Evolutionary conservation across 2,888 invertebrate genomes (phyloP).

Genomic region (Habrosyne pyritoides): DNA sequence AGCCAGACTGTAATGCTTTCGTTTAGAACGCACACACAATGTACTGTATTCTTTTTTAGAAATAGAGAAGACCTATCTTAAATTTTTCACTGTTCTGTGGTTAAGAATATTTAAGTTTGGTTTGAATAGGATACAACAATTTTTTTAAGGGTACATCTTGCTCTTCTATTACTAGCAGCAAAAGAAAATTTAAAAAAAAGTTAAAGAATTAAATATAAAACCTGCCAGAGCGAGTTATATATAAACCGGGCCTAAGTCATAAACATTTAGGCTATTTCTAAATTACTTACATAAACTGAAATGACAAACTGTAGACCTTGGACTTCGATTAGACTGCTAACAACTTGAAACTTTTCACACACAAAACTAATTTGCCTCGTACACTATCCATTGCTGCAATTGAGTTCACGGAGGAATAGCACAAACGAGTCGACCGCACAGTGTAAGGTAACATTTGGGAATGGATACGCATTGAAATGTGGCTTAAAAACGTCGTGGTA

Average conservation of each 20-base stretch:
- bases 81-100: no score
- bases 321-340: constrained; percentile 59
- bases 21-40: not conserved
- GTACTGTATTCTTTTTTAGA: not conserved
- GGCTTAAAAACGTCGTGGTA: constrained; percentile 62
- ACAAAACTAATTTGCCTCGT: constrained; percentile 32
- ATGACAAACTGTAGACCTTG: constrained; percentile 62
- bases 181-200: not conserved
- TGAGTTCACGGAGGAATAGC: constrained; percentile 42
- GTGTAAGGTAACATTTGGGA: constrained; percentile 45
- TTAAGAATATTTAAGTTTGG: no score
- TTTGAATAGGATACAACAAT: no score
- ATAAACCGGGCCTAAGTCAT: not conserved
- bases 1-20: not conserved
- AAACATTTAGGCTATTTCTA: constrained; percentile 12
- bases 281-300: constrained; percentile 57
- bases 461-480: constrained; percentile 40
- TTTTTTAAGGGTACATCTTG: no score
- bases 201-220: constrained; percentile 14
- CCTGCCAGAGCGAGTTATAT: not conserved
- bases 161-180: no score
- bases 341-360: constrained; percentile 53
- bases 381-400: constrained; percentile 61
- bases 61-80: no score
- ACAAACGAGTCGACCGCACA: constrained; percentile 41